phyloP scores from a whole-genome alignment of 2,113 vertebrate genomes.

The Oryzias celebensis region DNA sequence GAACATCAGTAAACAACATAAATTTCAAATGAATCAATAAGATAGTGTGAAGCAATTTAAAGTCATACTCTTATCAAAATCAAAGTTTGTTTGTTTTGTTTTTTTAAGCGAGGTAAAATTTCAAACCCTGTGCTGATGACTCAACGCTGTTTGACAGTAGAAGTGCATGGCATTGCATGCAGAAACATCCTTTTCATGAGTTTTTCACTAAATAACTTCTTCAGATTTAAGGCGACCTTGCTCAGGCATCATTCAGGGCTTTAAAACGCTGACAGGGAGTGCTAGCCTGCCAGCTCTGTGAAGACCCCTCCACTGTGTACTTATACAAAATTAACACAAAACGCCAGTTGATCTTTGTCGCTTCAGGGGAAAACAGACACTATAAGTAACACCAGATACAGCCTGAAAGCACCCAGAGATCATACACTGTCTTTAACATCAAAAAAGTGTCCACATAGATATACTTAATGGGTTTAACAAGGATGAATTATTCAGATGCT shows the following conservation, averaged over 20 bases:
- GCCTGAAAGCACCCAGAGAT: slow-evolving; percentile 67
- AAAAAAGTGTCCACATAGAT: slow-evolving; percentile 72
- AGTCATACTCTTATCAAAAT: slow-evolving; percentile 35
- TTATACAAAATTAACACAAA: slow-evolving; percentile 60
- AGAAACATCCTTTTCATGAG: slow-evolving; percentile 19
- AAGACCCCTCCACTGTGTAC: slow-evolving; percentile 44
- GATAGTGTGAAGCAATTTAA: slow-evolving; percentile 51
- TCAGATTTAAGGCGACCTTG: slow-evolving; percentile 26
- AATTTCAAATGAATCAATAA: slow-evolving; percentile 70
- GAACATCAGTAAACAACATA: slow-evolving; percentile 75
- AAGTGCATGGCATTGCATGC: neutral
- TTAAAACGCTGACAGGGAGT: slow-evolving; percentile 24
- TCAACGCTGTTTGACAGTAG: slow-evolving; percentile 43
- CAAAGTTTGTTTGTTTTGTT: slow-evolving; percentile 14
- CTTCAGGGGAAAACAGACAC: slow-evolving; percentile 71
- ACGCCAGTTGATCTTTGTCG: slow-evolving; percentile 72
- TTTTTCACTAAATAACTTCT: slow-evolving; percentile 32
- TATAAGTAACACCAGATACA: slow-evolving; percentile 52
- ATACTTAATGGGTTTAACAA: slow-evolving; percentile 72
- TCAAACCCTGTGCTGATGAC: slow-evolving; percentile 43
- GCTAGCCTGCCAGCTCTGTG: slow-evolving; percentile 18
- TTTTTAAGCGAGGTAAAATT: slow-evolving; percentile 29
- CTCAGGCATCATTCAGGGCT: slow-evolving; percentile 17
- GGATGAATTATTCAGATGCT: slow-evolving; percentile 72
- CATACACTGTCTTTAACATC: slow-evolving; percentile 73